Evolutionary conservation across 2,797 vertebrate species (phyloP), one percentile per base, ranked within the genome.

Genomic region (Tadarida brasiliensis): DNA sequence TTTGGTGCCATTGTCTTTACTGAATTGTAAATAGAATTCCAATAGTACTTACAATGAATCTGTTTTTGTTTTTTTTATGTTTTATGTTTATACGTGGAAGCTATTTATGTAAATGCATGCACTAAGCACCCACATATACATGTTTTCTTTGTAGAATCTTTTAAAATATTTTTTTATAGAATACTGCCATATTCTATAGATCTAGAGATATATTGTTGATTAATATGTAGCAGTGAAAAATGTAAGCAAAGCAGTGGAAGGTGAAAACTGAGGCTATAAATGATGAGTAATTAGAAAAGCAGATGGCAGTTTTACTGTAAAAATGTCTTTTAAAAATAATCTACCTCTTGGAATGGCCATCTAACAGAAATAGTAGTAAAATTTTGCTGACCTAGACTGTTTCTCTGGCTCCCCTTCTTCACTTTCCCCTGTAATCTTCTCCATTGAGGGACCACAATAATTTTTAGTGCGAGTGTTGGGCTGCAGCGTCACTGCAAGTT

Each of bases 391-490:
- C 0, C 0, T 35, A 9, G 26, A 16, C 76, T 86, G 0, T 82
- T 83, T 61, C 78, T 3, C 76, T 30, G 6, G 5, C 84, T 95
- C 44, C 35, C n/a, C 3, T 96, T 96, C 54, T 90, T 85, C 84
- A 90, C 65, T 97, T 96, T 97, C 71, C 49, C 93, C 61, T 86
- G 93, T 96, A 92, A 90, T 94, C 82, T 65, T 97, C 80, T 96
- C 65, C 56, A 96, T 97, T 97, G 93, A 81, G 95, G 98, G 97
- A 95, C 89, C 28, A 5, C 65, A 97, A 86, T 98, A 96, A 98
- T 97, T 97, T 97, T 98, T 97, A 98, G 97, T 96, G 87, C 96
- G 97, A 91, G 94, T 97, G 97, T 98, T 98, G 89, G 95, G 35
- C 97, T 97, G 80, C 94, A 97, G 97, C 94, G 97, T 95, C 94